Conservation (phyloP, 53 echinoderm and acorn worm genomes). For the Paracentrotus lividus region DNA sequence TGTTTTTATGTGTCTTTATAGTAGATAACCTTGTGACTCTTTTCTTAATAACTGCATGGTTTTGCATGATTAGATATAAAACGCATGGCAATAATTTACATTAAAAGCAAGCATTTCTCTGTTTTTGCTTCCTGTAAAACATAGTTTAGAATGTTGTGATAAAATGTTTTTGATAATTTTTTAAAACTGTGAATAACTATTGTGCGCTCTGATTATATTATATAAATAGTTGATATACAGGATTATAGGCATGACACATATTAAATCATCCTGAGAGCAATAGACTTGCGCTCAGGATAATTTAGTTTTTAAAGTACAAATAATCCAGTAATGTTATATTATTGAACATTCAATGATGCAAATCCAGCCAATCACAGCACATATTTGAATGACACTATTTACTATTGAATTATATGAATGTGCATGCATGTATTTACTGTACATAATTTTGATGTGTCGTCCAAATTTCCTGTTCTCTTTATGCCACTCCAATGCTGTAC, state of each 20-base stretch:
- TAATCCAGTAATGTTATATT: too few species aligned
- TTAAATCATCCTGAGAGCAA: too few species aligned
- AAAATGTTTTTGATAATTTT: not conserved
- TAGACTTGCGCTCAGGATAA: too few species aligned
- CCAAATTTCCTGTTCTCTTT: not conserved
- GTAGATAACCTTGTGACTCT: not conserved
- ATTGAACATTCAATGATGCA: too few species aligned
- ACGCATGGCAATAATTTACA: not conserved
- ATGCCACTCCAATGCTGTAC: not conserved
- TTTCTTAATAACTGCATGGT: not conserved
- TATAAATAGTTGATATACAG: too few species aligned
- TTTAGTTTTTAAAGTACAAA: too few species aligned
- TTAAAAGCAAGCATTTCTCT: not conserved
- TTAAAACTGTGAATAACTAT: not conserved
- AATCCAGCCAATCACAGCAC: too few species aligned
- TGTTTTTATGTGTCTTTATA: not conserved
- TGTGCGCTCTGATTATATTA: too few species aligned
- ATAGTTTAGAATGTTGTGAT: not conserved
- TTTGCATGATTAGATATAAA: not conserved
- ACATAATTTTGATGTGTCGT: not conserved
- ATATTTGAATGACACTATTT: too few species aligned
- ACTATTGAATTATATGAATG: too few species aligned
- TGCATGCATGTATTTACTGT: not conserved
- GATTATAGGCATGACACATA: too few species aligned
- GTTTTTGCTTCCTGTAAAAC: not conserved